Evolutionary conservation across 2,888 invertebrate genomes (phyloP).

Genomic region (Trachelus tabidus): DNA sequence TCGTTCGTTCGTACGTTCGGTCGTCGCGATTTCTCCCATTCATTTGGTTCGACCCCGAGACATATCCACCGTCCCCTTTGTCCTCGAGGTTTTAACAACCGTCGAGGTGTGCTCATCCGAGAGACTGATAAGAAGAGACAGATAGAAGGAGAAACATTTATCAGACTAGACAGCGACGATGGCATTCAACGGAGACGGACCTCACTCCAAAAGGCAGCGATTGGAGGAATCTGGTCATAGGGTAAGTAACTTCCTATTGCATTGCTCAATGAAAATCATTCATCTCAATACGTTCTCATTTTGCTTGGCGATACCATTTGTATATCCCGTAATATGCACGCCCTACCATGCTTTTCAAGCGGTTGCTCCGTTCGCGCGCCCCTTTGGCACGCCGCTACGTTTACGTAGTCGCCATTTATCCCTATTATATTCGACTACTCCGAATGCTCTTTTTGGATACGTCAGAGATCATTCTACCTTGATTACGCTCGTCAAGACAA

Average conservation of each 20-base stretch:
- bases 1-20: slow-evolving; percentile 55
- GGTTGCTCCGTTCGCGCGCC: neutral
- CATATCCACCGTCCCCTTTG: slow-evolving; percentile 9
- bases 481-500: neutral
- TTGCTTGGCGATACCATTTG: neutral
- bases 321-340: neutral
- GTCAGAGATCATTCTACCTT: neutral
- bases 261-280: neutral
- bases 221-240: slow-evolving; percentile 64
- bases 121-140: neutral
- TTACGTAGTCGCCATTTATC: slow-evolving; percentile 48
- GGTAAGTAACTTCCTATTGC: slow-evolving; percentile 44
- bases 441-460: neutral
- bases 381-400: slow-evolving; percentile 9
- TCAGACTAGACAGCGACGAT: slow-evolving; percentile 44
- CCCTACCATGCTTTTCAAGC: neutral
- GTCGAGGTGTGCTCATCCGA: slow-evolving; percentile 1
- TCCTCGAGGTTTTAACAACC: slow-evolving; percentile 11
- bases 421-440: slow-evolving; percentile 12
- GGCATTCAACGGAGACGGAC: slow-evolving; percentile 68
- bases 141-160: slow-evolving; percentile 3
- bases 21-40: slow-evolving; percentile 52
- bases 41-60: slow-evolving; percentile 29
- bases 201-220: slow-evolving; percentile 66
- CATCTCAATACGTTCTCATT: neutral